Conservation (phyloP, 2,113 vertebrate species). For the Manacus vitellinus region DNA sequence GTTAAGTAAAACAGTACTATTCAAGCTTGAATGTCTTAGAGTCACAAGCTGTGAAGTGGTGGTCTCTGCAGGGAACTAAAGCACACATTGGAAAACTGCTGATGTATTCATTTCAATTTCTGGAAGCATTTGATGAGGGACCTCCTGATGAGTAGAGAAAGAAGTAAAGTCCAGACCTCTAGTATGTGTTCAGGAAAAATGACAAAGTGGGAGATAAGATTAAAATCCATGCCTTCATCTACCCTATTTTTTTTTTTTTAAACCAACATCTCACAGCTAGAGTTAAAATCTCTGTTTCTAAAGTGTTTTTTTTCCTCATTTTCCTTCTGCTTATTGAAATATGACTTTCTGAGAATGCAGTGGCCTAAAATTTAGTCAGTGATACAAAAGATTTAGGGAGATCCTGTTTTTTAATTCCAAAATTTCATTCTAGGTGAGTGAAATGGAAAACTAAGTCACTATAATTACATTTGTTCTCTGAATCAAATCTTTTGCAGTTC, state of each 20-base stretch:
- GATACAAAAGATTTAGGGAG: not conserved
- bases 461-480: not conserved
- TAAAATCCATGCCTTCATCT: not conserved
- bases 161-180: not conserved
- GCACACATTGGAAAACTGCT: not conserved
- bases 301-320: not conserved
- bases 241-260: not conserved
- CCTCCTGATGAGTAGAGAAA: not conserved
- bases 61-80: not conserved
- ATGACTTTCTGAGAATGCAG: not conserved
- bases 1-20: not conserved
- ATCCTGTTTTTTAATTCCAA: not conserved
- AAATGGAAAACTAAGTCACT: not conserved
- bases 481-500: not conserved
- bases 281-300: not conserved
- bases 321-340: not conserved
- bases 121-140: not conserved
- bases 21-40: not conserved
- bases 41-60: not conserved
- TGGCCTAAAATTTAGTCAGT: not conserved
- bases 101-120: not conserved
- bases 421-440: not conserved
- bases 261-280: not conserved
- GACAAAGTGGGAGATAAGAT: not conserved
- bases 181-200: not conserved